A percentile compares a stretch with the other conserved stretches of the same genome.
These are phyloP conservation scores for Aphelenchoides avenae DNA, from an alignment of 1,140 invertebrate species.

Conservation along the genomic window DNA sequence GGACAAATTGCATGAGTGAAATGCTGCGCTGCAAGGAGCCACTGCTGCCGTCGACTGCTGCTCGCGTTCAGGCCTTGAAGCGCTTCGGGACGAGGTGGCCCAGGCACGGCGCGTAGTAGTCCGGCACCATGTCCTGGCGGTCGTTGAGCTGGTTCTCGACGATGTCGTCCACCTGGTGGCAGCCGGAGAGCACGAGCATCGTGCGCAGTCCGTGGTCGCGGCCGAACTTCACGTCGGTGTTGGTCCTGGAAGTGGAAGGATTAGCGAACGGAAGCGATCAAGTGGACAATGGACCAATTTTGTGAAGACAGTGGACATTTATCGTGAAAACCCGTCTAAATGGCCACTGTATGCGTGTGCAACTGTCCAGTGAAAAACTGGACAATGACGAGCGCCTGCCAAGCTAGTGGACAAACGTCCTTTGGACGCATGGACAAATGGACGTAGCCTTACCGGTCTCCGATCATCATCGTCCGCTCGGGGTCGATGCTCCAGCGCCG, in stretches of 20 bases:
- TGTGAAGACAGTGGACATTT: too few relatives aligned
- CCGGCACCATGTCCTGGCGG: slow-evolving; percentile 51
- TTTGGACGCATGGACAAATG: neutral
- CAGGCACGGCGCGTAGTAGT: slow-evolving; percentile 49
- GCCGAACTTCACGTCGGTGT: slow-evolving; percentile 58
- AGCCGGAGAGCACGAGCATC: slow-evolving; percentile 53
- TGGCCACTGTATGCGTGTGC: too few relatives aligned
- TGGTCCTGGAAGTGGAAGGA: too few relatives aligned
- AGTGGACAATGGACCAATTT: too few relatives aligned
- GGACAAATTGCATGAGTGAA: too few relatives aligned
- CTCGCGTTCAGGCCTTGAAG: too few relatives aligned
- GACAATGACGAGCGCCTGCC: too few relatives aligned
- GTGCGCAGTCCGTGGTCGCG: slow-evolving; percentile 51
- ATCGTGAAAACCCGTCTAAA: too few relatives aligned
- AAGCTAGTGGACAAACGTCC: too few relatives aligned
- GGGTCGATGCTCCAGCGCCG: slow-evolving; percentile 67
- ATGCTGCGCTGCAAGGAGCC: too few relatives aligned
- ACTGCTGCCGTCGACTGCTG: too few relatives aligned
- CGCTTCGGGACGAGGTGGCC: slow-evolving; percentile 53
- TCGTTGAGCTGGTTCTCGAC: slow-evolving; percentile 43
- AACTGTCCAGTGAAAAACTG: too few relatives aligned
- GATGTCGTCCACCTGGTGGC: slow-evolving; percentile 54
- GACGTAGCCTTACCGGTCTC: slow-evolving; percentile 68
- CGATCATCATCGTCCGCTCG: slow-evolving; percentile 83
- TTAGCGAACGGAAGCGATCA: slow-evolving; percentile 12